Conservation (phyloP, 2,797 vertebrate species). For the Liasis olivaceus region DNA sequence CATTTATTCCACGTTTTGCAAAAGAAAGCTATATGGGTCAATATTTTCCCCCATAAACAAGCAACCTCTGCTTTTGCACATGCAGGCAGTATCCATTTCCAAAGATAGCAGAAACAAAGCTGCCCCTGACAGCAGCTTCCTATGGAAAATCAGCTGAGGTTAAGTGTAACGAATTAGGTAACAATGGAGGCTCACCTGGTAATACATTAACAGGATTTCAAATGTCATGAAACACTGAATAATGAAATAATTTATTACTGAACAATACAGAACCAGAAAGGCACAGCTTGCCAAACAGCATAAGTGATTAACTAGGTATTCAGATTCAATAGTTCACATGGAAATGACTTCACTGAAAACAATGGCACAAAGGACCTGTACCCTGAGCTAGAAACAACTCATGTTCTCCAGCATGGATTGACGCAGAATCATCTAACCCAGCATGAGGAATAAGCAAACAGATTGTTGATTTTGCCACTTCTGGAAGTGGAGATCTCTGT, state of each 20-base stretch:
- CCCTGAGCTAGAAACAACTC: background rate
- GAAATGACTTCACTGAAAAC: background rate
- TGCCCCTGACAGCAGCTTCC: background rate
- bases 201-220: slow-evolving; percentile 8
- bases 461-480: background rate
- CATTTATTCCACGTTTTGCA: background rate
- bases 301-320: background rate
- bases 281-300: background rate
- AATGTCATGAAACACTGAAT: slow-evolving; percentile 2
- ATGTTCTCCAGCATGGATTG: background rate
- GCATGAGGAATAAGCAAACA: background rate
- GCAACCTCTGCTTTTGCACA: background rate
- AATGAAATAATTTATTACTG: slow-evolving; percentile 23
- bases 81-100: background rate
- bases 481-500: background rate
- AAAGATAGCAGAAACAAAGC: background rate
- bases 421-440: background rate
- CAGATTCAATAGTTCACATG: background rate
- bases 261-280: slow-evolving; percentile 2
- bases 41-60: slow-evolving; percentile 2
- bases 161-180: slow-evolving; percentile 1
- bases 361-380: background rate
- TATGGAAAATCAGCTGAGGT: background rate
- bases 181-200: background rate
- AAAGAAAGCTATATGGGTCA: background rate